Evolutionary conservation across 2,888 invertebrate species (phyloP).

Genomic region (Trichopoda pennipes): DNA sequence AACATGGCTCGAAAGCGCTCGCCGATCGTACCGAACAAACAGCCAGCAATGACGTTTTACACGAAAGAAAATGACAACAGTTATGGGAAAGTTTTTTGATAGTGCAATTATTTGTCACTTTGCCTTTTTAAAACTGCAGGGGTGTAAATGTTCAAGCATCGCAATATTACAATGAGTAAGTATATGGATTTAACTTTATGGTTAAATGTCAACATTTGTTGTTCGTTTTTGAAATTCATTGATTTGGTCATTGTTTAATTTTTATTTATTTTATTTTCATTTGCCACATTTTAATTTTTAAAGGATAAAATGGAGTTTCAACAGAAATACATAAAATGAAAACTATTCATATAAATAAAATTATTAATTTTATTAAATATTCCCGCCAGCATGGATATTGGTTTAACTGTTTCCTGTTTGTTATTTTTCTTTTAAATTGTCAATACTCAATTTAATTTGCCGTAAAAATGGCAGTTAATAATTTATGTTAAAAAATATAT

Average conservation of each 20-base stretch:
- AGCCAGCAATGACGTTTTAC: too few species aligned
- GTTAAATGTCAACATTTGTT: conserved; percentile 36
- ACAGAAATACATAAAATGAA: conserved; percentile 16
- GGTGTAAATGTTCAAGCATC: conserved; percentile 1
- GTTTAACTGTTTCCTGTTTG: conserved; percentile 46
- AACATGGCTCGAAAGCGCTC: too few species aligned
- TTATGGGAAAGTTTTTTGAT: too few species aligned
- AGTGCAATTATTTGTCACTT: too few species aligned
- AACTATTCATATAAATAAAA: conserved; percentile 42
- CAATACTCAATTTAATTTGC: not conserved
- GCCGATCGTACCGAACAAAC: too few species aligned
- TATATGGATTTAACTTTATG: conserved; percentile 41
- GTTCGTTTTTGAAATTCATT: conserved; percentile 44
- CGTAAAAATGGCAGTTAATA: too few species aligned
- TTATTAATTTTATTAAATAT: conserved; percentile 33
- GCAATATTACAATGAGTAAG: conserved; percentile 27
- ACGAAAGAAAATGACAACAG: too few species aligned
- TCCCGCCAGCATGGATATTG: conserved; percentile 16
- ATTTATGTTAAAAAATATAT: too few species aligned
- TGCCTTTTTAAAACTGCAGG: not conserved
- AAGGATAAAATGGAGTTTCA: conserved; percentile 50
- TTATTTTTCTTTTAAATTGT: not conserved
- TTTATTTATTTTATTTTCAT: conserved; percentile 15
- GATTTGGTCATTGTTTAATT: not conserved
- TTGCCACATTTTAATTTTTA: conserved; percentile 52